phyloP scores from a whole-genome alignment of 1,140 invertebrate species.

The Trichonephila clavata region DNA sequence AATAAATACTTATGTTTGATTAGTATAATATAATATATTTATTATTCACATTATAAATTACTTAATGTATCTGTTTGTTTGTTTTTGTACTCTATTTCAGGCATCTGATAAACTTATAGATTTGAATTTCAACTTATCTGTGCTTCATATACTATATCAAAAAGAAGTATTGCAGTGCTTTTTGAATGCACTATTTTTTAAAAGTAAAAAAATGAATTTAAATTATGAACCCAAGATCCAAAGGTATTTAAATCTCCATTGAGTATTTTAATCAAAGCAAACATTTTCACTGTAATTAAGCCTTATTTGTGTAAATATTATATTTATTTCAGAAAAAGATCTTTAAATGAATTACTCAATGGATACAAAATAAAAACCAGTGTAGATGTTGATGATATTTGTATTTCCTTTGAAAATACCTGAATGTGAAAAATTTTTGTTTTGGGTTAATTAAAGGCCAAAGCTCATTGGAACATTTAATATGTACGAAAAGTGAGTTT shows the following conservation, averaged over 20 bases:
- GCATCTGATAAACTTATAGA: constrained; percentile 46
- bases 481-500: constrained; percentile 59
- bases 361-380: constrained; percentile 51
- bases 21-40: too few relatives aligned
- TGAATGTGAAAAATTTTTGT: constrained; percentile 62
- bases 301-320: neutral
- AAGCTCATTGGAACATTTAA: constrained; percentile 63
- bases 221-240: neutral
- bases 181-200: constrained; percentile 26
- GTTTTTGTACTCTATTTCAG: constrained; percentile 19
- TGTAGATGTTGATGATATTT: constrained; percentile 76
- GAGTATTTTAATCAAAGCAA: neutral
- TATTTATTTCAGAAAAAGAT: constrained; percentile 36
- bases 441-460: constrained; percentile 65
- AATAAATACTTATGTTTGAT: too few relatives aligned
- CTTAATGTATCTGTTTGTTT: neutral
- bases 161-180: constrained; percentile 70
- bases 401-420: constrained; percentile 80
- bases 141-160: constrained; percentile 61
- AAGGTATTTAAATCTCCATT: neutral
- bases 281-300: neutral
- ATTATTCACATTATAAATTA: too few relatives aligned
- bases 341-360: constrained; percentile 13
- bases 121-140: constrained; percentile 65
- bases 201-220: constrained; percentile 2